Evolutionary conservation across 1,140 invertebrate genomes (phyloP).

Genomic region (Magallana gigas): DNA sequence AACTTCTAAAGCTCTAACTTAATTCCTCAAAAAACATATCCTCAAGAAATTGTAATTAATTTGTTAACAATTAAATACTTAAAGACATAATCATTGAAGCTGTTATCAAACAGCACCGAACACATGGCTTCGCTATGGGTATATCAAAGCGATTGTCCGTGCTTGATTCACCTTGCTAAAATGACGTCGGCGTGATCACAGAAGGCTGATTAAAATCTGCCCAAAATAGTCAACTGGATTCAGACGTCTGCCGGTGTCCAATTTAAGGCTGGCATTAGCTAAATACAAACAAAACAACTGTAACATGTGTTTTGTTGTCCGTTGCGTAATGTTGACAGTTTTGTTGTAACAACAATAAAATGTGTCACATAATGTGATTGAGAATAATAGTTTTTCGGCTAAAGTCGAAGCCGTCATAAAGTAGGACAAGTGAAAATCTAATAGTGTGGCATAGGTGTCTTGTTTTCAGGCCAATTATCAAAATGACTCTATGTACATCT

Average conservation of each 20-base stretch:
- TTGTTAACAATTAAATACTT: background rate
- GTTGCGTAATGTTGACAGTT: slow-evolving; percentile 27
- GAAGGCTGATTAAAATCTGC: background rate
- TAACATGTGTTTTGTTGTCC: slow-evolving; percentile 12
- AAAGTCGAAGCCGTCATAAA: slow-evolving; percentile 12
- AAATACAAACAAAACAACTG: slow-evolving; percentile 8
- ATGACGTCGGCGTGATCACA: background rate
- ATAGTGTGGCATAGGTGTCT: background rate
- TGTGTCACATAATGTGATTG: slow-evolving; percentile 21
- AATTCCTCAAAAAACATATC: no score
- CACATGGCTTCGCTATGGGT: background rate
- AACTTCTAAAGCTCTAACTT: no score
- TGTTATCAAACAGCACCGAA: slow-evolving; percentile 14
- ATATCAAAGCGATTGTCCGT: background rate
- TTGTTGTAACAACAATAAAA: background rate
- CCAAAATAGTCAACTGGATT: background rate
- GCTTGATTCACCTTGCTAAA: background rate
- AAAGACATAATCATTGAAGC: background rate
- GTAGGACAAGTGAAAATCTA: background rate
- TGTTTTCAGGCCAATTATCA: background rate
- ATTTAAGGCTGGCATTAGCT: background rate
- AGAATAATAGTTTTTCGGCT: slow-evolving; percentile 3
- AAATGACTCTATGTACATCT: background rate
- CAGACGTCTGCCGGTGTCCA: slow-evolving; percentile 2
- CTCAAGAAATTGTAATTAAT: background rate